Conservation (phyloP, 2,888 invertebrate species). For the Andricus quercusramuli region DNA sequence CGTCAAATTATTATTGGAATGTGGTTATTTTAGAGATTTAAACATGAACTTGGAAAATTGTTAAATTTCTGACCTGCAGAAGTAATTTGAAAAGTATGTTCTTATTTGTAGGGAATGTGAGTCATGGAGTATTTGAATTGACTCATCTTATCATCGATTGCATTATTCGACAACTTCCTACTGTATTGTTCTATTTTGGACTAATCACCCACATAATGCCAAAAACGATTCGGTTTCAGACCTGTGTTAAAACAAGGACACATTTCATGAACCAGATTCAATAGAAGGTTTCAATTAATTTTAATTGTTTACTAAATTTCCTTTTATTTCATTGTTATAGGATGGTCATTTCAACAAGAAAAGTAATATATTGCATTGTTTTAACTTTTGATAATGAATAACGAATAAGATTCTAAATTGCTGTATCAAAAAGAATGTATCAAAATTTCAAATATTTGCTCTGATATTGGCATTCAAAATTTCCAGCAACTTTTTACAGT, state of each 20-base stretch:
- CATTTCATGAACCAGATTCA: not conserved
- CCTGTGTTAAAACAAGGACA: not conserved
- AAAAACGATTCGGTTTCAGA: not conserved
- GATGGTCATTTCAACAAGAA: too few relatives aligned
- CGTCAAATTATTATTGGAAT: not conserved
- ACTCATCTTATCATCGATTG: not conserved
- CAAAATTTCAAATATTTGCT: too few relatives aligned
- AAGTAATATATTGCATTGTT: too few relatives aligned
- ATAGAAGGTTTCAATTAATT: not conserved
- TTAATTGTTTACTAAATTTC: not conserved
- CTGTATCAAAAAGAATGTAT: too few relatives aligned
- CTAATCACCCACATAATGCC: constrained; percentile 4
- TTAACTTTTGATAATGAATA: too few relatives aligned
- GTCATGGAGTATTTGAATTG: not conserved
- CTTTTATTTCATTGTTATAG: not conserved
- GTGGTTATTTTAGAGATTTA: not conserved
- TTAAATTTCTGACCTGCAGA: not conserved
- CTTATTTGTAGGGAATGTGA: not conserved
- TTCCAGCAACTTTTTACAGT: too few relatives aligned
- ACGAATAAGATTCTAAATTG: too few relatives aligned
- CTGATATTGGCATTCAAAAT: too few relatives aligned
- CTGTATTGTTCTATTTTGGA: not conserved
- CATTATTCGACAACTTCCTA: not conserved
- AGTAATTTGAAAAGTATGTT: not conserved
- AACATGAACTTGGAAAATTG: not conserved